Base-by-base conservation (phyloP, 2,888 invertebrate genomes). In the Idaea dimidiata region DNA sequence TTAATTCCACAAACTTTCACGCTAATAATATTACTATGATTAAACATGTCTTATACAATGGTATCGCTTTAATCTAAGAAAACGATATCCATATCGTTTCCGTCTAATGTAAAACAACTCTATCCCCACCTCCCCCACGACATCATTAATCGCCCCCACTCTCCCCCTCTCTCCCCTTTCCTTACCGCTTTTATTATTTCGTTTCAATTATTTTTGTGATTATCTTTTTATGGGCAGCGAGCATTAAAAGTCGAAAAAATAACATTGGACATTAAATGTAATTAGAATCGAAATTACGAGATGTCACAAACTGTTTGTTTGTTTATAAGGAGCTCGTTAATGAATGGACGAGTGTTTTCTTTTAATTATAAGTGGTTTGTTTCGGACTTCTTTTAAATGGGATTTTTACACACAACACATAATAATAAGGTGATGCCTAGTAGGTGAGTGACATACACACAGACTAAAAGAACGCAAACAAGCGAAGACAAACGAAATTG, bases 161-260 rank as follows among this genome's bases (percentile, higher is more conserved):
- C 10, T 43, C 73, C 78, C 74, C 68, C 72, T 68, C 73, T 75
- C 74, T 78, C 75, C 74, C 69, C 71, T 78, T 79, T 77, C 73
- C 81, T 77, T 82, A 71, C 76, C 72, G 76, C 87, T 86, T 90
- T 89, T 89, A 91, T 91, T 91, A 91, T 92, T 92, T 91, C 91
- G 91, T 91, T 92, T 92, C 91, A 91, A 91, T 91, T 92, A 92
- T 92, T 91, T 92, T 91, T 86, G 89, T 91, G 91, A 91, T 91
- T 91, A 91, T 91, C 91, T 91, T 92, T 91, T 92, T 92, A 92
- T 89, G 88, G 90, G 88, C 81, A 82, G 83, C 80, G 81, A 81
- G 85, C 90, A 91, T 91, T 91, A 90, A 91, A 91, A 89, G 87
- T 89, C 87, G 85, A 87, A 91, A 91, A 91, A 91, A 91, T 88